Evolutionary conservation across 2,888 invertebrate species (phyloP).

Genomic region (Mythimna impura): DNA sequence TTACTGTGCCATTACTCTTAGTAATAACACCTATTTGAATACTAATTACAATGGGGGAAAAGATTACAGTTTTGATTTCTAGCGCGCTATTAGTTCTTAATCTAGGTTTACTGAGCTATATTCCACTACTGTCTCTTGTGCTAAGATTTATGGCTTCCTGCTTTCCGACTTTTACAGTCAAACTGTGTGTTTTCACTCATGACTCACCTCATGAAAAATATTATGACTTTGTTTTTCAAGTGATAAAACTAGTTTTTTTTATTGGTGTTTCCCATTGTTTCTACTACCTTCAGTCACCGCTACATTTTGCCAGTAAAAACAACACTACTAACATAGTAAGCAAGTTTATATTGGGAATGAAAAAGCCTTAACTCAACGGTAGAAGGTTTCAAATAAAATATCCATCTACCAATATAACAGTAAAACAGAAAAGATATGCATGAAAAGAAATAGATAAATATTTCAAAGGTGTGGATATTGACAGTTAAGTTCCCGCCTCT

Average conservation of each 20-base stretch:
- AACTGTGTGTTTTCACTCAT: conserved; percentile 25
- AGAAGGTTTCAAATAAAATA: background rate
- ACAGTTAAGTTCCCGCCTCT: conserved; percentile 41
- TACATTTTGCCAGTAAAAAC: background rate
- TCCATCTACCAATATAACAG: conserved; percentile 8
- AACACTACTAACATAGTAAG: background rate
- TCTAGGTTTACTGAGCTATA: conserved; percentile 28
- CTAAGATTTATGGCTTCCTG: conserved; percentile 38
- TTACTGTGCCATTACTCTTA: background rate
- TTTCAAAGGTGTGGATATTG: conserved; percentile 21
- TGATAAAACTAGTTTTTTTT: background rate
- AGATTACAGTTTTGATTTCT: conserved; percentile 12
- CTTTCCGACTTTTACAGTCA: conserved; percentile 7
- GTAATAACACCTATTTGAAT: background rate
- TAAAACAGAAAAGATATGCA: conserved; percentile 10
- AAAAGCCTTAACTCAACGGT: too few species aligned
- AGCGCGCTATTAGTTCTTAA: conserved; percentile 6
- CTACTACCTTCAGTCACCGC: background rate
- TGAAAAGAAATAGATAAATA: conserved; percentile 27
- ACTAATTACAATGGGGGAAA: conserved; percentile 27
- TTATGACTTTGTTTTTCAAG: background rate
- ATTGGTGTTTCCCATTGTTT: background rate
- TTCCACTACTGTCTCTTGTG: conserved; percentile 19
- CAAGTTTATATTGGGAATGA: background rate
- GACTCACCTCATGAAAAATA: background rate